Percentiles rank a stretch among this genome's conserved stretches.
Conservation (phyloP, 2,797 vertebrate species). For the Coranthus polyacanthus region DNA sequence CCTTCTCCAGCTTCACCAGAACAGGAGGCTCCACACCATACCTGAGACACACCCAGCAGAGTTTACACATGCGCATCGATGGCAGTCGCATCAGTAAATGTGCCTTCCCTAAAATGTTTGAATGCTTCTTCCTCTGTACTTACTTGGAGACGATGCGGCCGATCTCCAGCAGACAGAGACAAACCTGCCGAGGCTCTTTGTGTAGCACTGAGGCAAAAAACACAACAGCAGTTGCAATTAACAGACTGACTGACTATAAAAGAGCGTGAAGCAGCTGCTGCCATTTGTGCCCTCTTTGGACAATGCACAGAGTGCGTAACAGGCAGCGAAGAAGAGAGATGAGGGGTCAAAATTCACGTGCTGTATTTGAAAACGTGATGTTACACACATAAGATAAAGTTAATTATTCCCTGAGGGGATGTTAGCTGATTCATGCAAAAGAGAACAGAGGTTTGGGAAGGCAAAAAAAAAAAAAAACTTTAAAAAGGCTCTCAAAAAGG, state of each 20-base stretch:
- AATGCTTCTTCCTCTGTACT: conserved; percentile 26
- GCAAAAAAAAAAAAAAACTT: background rate
- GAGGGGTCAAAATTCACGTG: background rate
- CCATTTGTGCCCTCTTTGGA: conserved; percentile 1
- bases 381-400: background rate
- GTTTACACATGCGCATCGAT: background rate
- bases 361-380: conserved; percentile 22
- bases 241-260: background rate
- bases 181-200: conserved; percentile 97
- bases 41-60: conserved; percentile 71
- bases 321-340: background rate
- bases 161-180: conserved; percentile 95
- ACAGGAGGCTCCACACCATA: conserved; percentile 96
- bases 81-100: background rate
- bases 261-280: conserved; percentile 17
- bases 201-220: conserved; percentile 89
- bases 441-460: background rate
- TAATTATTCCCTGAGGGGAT: conserved; percentile 8
- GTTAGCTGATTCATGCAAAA: conserved; percentile 27
- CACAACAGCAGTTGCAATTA: background rate
- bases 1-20: conserved; percentile 96
- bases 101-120: background rate
- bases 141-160: conserved; percentile 95
- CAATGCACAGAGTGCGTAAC: background rate
- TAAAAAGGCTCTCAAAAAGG: background rate